Evolutionary conservation across 2,113 vertebrate species (phyloP), one percentile per base, ranked within the genome.

Genomic region (Mugil cephalus): DNA sequence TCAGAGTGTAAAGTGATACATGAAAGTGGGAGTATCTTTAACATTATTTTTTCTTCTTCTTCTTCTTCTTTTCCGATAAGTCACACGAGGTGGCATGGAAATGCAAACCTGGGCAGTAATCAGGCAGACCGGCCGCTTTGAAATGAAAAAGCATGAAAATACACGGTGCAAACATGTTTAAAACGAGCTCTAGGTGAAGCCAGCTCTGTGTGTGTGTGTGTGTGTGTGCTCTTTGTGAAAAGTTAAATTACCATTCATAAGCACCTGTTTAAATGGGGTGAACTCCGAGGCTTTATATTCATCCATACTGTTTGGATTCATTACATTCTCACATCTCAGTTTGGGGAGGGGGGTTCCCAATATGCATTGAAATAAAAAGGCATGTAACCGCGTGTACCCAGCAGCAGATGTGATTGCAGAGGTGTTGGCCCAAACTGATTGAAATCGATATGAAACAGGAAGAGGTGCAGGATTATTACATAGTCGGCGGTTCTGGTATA

Each of bases 391-490:
- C 58, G 21, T 74, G 64, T 61, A 64, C 77, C 54, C 19, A 17
- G 69, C n/a, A 0, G 55, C 62, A 55, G 54, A 65, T 74, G 75
- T 39, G 64, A 71, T 66, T 55, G 73, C 47, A 58, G 47, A 38
- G 19, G 73, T 52, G 74, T 83, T 80, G 34, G 79, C 54, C 72
- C 14, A 43, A 58, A 58, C 74, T 54, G 84, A 88, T 85, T 51
- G 74, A 54, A 68, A 75, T 56, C 10, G 62, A 85, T 85, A 69
- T 79, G 79, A 79, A 73, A 82, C 72, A 69, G 88, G 82, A 79
- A 76, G 82, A 54, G 69, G 63, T 53, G 74, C 7, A n/a, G 59
- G 55, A 69, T 30, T 48, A 58, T 87, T 70, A 69, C 74, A 24
- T 4, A 13, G 77, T 24, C 14, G 17, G 13, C 18, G 11, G 74